phyloP scores from a whole-genome alignment of 2,888 invertebrate genomes.

The Spodoptera exigua region DNA sequence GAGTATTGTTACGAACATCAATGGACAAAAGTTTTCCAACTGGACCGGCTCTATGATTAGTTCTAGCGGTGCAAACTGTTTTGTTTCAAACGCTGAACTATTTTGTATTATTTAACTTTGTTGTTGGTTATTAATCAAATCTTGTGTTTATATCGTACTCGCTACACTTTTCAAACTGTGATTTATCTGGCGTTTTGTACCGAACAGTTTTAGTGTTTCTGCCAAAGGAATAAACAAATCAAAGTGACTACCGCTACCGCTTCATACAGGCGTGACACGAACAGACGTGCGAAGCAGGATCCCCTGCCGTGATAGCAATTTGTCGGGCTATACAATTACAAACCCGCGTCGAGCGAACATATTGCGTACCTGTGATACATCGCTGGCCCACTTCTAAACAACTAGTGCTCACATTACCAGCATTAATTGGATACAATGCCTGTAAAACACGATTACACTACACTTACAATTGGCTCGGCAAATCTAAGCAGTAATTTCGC shows the following conservation, averaged over 20 bases:
- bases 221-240: conserved; percentile 1
- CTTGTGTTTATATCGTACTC: too few species aligned
- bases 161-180: too few species aligned
- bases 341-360: conserved; percentile 18
- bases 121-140: neutral
- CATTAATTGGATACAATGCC: conserved; percentile 56
- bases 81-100: conserved; percentile 4
- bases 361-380: conserved; percentile 53
- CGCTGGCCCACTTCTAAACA: conserved; percentile 40
- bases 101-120: conserved; percentile 8
- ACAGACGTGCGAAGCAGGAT: conserved; percentile 16
- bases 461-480: conserved; percentile 63
- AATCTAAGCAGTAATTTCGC: conserved; percentile 70
- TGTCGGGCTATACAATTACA: conserved; percentile 37
- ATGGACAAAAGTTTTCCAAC: conserved; percentile 31
- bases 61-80: conserved; percentile 19
- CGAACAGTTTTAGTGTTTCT: too few species aligned
- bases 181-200: too few species aligned
- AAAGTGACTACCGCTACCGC: neutral
- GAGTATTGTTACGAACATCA: conserved; percentile 19
- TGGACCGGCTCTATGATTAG: conserved; percentile 21
- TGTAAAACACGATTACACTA: conserved; percentile 57
- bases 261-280: neutral
- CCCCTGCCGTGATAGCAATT: conserved; percentile 35
- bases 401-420: conserved; percentile 46